Evolutionary conservation across 2,113 vertebrate genomes (phyloP).

Genomic region (Noturus placidus): DNA sequence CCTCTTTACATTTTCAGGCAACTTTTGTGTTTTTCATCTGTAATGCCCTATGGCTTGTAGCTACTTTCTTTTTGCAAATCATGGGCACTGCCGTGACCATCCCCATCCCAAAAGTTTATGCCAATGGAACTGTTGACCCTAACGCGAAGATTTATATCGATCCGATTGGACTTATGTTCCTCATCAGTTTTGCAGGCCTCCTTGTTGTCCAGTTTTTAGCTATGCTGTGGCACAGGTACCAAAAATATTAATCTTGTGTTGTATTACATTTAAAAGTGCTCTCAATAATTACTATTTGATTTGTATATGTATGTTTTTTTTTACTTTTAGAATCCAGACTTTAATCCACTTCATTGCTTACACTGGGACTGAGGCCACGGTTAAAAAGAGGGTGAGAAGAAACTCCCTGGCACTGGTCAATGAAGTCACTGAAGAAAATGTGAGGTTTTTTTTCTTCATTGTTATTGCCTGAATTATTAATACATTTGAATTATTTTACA

Average conservation of each 20-base stretch:
- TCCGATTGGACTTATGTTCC: conserved; percentile 42
- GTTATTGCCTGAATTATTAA: background rate
- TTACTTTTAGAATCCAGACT: background rate
- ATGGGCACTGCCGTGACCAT: conserved; percentile 51
- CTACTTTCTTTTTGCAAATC: conserved; percentile 65
- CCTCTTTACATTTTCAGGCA: conserved; percentile 51
- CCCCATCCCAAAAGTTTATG: conserved; percentile 27
- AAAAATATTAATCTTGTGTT: background rate
- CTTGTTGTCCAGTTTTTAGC: conserved; percentile 25
- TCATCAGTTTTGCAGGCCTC: conserved; percentile 25
- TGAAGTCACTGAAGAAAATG: conserved; percentile 18
- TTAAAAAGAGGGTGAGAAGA: background rate
- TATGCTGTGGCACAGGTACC: conserved; percentile 64
- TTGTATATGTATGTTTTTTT: background rate
- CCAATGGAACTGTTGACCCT: background rate
- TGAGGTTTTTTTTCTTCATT: background rate
- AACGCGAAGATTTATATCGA: background rate
- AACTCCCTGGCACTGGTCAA: background rate
- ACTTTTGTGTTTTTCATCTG: conserved; percentile 67
- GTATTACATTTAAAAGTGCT: background rate
- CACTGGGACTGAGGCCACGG: background rate
- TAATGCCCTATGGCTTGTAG: conserved; percentile 68
- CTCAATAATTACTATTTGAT: background rate
- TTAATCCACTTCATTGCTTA: conserved; percentile 19
- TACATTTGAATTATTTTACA: background rate